Evolutionary conservation across 2,888 invertebrate species (phyloP), one percentile per base, ranked within the genome.

Genomic region (Hydraecia micacea): DNA sequence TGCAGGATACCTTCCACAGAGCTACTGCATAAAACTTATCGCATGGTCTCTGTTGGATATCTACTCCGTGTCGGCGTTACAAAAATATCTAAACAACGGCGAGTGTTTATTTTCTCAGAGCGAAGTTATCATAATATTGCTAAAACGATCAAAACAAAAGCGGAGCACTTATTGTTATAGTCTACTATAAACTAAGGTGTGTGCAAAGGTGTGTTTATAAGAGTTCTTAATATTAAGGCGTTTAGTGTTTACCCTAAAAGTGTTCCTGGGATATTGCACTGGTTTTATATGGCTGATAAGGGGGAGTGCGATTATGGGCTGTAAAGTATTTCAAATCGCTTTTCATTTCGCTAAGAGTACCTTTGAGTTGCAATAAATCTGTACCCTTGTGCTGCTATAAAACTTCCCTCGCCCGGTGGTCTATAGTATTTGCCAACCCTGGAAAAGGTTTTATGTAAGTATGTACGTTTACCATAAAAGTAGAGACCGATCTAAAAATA

Each of bases 91-190:
- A 49, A 67, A 65, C 75, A 81, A 62, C 42, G 69, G 18, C 15
- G 25, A 55, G 55, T 55, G 63, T 72, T 75, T 74, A 75, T 84
- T 85, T 68, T 73, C 49, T 68, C 7, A 9, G 60, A 65, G 81
- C 46, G 0, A 80, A 81, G 81, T 74, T 85, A 74, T 68, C 63
- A 71, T 80, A 85, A 84, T 71, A 73, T 67, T 70, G 55, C 69
- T 42, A 36, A 36, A 83, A 80, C 80, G 80, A 84, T 84, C 58
- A 80, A 67, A 80, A 83, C 76, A 84, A 83, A 83, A 80, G 77
- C 77, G 36, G 36, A 73, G 49, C 81, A 74, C 62, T 84, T 85
- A 77, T 84, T 85, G 85, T 84, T 77, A 84, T 85, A 65, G 60
- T 49, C 55, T 63, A 15, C 72, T n/a, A 85, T 84, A 84, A 84